Base-by-base conservation (phyloP, 2,797 vertebrate species). In the Heliangelus exortis region DNA sequence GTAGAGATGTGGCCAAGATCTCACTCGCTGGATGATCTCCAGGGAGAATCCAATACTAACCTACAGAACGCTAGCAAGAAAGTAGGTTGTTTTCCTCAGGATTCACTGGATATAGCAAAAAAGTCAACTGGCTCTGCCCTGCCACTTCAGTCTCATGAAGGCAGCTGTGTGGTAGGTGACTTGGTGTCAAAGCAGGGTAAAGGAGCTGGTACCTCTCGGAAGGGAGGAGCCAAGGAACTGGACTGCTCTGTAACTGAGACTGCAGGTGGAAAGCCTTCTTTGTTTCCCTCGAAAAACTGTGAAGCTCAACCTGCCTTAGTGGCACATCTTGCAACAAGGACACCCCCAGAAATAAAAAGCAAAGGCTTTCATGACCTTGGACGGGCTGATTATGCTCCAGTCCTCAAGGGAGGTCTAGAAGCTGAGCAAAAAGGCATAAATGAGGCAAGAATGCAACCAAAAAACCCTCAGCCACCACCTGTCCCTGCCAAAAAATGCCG, bases 401-500 rank as follows among this genome's bases (percentile, higher is more conserved):
- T 96, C 90, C 91, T 97, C 93, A 97, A 97, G 92, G 97, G 97
- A 61, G 88, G 93, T 80, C 31, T 77, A 47, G 96, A 96, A 89
- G 88, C 94, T 69, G 97, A 96, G 65, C 93, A 96, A 69, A 96
- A 92, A 66, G 69, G 78, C 76, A 41, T 69, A 85, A 96, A 96
- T 29, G 97, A 98, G 74, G 87, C 97, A 79, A 98, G 98, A 97
- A 98, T 96, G 41, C 98, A 98, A 79, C 96, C 98, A 71, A 99
- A 98, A 98, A 98, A 98, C 91, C 97, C 98, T 9, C 98, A 99
- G 75, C 99, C 99, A 0, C 99, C 99, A 28, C 99, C 99, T 0
- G 99, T 99, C 55, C 99, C 99, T 31, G 98, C 98, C 87, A 99
- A 99, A 97, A 99, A 99, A 98, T 98, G 98, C 88, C 98, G 97